Base-by-base conservation (phyloP, 2,113 vertebrate genomes). In the Paraplagusia blochii region DNA sequence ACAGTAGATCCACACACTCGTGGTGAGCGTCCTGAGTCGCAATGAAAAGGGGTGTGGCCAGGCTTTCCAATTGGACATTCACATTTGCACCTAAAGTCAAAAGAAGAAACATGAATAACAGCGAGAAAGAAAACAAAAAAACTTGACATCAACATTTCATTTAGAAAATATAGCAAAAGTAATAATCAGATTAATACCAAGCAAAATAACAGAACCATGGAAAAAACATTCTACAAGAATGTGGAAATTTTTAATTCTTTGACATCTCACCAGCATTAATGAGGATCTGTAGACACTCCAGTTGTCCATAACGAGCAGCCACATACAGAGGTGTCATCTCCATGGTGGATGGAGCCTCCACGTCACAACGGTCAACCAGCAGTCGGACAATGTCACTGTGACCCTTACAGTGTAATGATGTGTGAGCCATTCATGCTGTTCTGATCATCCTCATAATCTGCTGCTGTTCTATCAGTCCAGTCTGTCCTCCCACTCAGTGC, bases 11-110 rank as follows among this genome's bases (percentile, higher is more conserved):
- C 83, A 95, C 92, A 34, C 95, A 95, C 0, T 72, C 29, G 0
- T 53, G 7, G 22, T 97, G 93, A n/a, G 95, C 96, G 71, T 99
- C 95, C 76, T 98, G 97, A 0, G 93, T 89, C n/a, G 96, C 93
- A 7, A 99, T 96, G 65, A 98, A 87, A 60, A 99, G 88, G 0
- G 97, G 94, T 0, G 94, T 95, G 53, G 95, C 95, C 73, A 88
- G 87, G 82, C 98, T 96, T 7, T 85, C 88, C 8, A 94, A 94
- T 69, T 95, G 94, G 58, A 87, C 88, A 86, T 94, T 95, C 54
- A 95, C 80, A 0, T 89, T 83, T 13, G 95, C 94, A 46, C 96
- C 97, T 99, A 59, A 45, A 22, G 12, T 4, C 1, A 50, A 44
- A 63, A 55, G 11, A 16, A 11, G 38, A 12, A 12, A 40, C 11